These are phyloP conservation scores for Vulpes lagopus DNA, from an alignment of 2,113 vertebrate genomes.

Conservation along the genomic window DNA sequence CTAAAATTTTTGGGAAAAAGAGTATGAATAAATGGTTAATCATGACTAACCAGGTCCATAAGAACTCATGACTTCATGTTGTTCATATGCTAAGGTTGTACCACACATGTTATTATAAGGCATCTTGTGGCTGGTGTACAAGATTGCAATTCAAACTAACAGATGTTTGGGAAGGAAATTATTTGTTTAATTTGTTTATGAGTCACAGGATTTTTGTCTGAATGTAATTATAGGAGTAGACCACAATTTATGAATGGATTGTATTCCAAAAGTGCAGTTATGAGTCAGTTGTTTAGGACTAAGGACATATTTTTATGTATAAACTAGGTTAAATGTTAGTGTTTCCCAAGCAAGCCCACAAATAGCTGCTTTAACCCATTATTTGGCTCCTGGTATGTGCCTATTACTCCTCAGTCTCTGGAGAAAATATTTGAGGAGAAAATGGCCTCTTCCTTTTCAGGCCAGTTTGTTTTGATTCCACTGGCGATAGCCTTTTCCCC, in stretches of 20 bases:
- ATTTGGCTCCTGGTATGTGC: constrained; percentile 54
- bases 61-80: constrained; percentile 64
- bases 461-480: constrained; percentile 41
- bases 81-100: constrained; percentile 56
- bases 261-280: constrained; percentile 74
- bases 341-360: constrained; percentile 61
- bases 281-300: constrained; percentile 72
- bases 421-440: constrained; percentile 54
- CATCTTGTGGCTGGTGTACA: constrained; percentile 82
- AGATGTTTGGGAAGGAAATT: constrained; percentile 86
- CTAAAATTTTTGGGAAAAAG: constrained; percentile 74
- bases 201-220: constrained; percentile 82
- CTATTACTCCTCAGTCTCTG: neutral
- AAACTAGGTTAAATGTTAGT: constrained; percentile 71
- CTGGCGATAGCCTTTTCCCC: neutral
- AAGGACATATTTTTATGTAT: constrained; percentile 69
- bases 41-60: constrained; percentile 59
- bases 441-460: constrained; percentile 6
- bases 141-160: constrained; percentile 75
- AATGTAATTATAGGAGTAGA: constrained; percentile 78
- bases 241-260: constrained; percentile 79
- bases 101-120: constrained; percentile 65
- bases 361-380: constrained; percentile 61
- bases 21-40: constrained; percentile 76
- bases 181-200: constrained; percentile 87